Evolutionary conservation across 2,113 vertebrate genomes (phyloP).

Genomic region (Poicephalus gulielmi): DNA sequence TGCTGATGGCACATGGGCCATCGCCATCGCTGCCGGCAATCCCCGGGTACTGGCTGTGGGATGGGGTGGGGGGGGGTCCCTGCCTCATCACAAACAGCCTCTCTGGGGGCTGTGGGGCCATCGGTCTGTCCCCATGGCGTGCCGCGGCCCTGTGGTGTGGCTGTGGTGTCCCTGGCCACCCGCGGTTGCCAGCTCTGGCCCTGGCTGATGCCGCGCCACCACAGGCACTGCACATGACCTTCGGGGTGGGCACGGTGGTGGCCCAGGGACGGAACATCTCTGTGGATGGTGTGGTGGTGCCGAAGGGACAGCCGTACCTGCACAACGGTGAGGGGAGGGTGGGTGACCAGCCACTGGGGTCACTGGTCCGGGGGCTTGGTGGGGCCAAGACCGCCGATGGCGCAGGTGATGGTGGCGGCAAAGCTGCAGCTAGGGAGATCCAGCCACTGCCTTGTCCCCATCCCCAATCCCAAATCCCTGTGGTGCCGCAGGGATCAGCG

Average conservation of each 20-base stretch:
- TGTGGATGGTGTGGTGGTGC: constrained; percentile 71
- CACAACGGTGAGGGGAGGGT: constrained; percentile 74
- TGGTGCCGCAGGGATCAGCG: constrained; percentile 77
- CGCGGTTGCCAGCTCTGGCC: neutral
- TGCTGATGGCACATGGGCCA: constrained; percentile 81
- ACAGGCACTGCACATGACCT: constrained; percentile 76
- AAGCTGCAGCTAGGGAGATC: neutral
- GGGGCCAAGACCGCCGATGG: neutral
- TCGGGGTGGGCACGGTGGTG: constrained; percentile 80
- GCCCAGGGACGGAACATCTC: constrained; percentile 72
- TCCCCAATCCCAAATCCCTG: neutral
- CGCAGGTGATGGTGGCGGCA: accelerated
- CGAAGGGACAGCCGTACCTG: constrained; percentile 72
- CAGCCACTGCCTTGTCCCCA: neutral
- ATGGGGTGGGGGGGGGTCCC: no score
- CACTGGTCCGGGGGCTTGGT: neutral
- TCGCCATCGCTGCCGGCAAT: constrained; percentile 69
- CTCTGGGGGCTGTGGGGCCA: neutral
- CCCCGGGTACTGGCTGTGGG: constrained; percentile 65
- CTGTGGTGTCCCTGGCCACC: neutral
- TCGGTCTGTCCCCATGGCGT: accelerated
- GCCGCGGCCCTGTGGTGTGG: neutral
- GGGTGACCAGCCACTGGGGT: neutral
- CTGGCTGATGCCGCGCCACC: accelerated
- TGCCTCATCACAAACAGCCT: neutral